Conservation (phyloP, 2,888 invertebrate genomes). For the Pammene aurita region DNA sequence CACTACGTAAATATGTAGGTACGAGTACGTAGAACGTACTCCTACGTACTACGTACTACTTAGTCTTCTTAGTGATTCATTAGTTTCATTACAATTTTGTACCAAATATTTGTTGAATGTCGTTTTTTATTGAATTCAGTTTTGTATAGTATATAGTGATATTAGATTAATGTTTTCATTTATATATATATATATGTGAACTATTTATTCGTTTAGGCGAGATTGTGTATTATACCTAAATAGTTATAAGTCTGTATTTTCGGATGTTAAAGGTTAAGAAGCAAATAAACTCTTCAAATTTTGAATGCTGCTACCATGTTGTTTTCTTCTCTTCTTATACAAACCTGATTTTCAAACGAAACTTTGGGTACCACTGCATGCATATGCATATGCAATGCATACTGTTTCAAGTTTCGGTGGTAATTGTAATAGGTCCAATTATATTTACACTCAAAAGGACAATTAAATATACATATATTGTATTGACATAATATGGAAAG, state of each 20-base stretch:
- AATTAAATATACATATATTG: no score
- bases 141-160: conserved; percentile 77
- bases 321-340: no score
- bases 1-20: no score
- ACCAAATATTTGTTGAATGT: conserved; percentile 56
- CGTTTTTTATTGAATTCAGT: conserved; percentile 52
- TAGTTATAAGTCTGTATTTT: conserved; percentile 73
- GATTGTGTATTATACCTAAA: conserved; percentile 62
- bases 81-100: conserved; percentile 32
- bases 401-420: no score
- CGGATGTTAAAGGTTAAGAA: conserved; percentile 78
- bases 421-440: no score
- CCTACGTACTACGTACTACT: background rate
- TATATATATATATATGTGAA: conserved; percentile 67
- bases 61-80: conserved; percentile 3
- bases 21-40: no score
- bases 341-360: no score
- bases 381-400: no score
- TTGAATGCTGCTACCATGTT: conserved; percentile 45
- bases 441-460: no score
- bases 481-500: no score
- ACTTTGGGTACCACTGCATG: no score
- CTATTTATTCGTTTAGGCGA: conserved; percentile 77
- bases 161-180: conserved; percentile 75
- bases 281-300: conserved; percentile 73